A percentile compares a stretch with the other conserved stretches of the same genome.
These are phyloP conservation scores for Acomys russatus DNA, from an alignment of 2,797 vertebrate species.

Conservation along the genomic window DNA sequence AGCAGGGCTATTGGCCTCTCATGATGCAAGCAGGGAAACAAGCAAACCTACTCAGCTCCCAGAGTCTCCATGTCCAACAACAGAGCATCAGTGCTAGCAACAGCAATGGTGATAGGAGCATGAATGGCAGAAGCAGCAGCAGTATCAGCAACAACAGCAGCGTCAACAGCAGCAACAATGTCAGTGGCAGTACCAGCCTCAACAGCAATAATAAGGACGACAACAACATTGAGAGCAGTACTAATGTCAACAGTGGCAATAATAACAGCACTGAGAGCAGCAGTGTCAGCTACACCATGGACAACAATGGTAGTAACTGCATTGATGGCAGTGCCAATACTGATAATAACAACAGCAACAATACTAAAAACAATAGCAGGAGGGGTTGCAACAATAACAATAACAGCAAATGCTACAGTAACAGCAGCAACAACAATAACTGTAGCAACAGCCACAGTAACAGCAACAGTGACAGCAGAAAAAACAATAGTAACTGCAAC, in stretches of 20 bases:
- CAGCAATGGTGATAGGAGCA: background rate
- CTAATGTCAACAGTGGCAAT: too few relatives aligned
- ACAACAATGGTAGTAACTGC: background rate
- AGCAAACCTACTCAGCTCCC: background rate
- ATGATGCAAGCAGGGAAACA: background rate
- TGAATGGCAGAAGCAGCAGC: accelerated
- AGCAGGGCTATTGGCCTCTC: background rate
- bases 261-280: accelerated
- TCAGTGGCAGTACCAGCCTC: background rate
- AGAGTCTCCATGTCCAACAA: background rate
- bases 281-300: accelerated
- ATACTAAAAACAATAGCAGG: background rate
- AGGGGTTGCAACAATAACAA: background rate
- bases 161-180: accelerated
- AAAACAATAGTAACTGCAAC: background rate
- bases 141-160: accelerated
- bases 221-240: background rate
- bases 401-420: background rate
- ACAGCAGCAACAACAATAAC: background rate
- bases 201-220: background rate
- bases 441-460: background rate
- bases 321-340: background rate
- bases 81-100: accelerated
- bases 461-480: background rate
- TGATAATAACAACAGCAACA: background rate